Conservation (phyloP, 2,113 vertebrate genomes). For the Eubucco bourcierii region DNA sequence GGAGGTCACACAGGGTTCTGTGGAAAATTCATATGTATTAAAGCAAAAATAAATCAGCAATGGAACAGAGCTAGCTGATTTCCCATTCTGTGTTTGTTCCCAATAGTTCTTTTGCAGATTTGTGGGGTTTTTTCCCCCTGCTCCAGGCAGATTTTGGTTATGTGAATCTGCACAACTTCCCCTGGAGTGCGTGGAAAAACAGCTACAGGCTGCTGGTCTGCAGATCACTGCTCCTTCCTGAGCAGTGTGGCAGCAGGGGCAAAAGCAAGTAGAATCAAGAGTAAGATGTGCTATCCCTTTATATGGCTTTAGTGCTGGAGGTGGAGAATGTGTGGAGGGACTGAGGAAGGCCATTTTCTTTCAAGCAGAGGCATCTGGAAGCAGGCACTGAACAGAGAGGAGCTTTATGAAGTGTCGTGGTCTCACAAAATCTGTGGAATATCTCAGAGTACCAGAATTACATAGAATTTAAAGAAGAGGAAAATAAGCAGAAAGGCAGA, state of each 20-base stretch:
- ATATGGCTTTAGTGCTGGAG: neutral
- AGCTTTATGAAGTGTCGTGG: neutral
- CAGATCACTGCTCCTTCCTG: neutral
- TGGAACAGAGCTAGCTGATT: neutral
- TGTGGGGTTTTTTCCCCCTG: neutral
- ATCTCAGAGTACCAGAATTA: neutral
- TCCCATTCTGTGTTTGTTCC: constrained; percentile 24
- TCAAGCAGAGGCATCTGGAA: neutral
- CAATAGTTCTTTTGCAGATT: neutral
- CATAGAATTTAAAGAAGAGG: neutral
- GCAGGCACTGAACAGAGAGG: fast-evolving
- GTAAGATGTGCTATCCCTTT: neutral
- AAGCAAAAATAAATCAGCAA: neutral
- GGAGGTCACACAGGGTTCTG: constrained; percentile 19
- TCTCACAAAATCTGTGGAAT: neutral
- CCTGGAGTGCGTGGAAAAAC: neutral
- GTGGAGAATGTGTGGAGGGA: neutral
- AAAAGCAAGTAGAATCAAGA: neutral
- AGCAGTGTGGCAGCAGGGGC: fast-evolving
- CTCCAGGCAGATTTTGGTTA: neutral
- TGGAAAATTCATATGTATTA: neutral
- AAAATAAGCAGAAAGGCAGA: neutral
- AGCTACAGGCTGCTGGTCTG: neutral
- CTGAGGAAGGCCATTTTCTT: neutral
- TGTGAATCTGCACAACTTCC: neutral